Percentiles rank a stretch among this genome's conserved stretches.
Evolutionary conservation across 2,113 vertebrate genomes (phyloP).

Genomic region (Hyaena hyaena): DNA sequence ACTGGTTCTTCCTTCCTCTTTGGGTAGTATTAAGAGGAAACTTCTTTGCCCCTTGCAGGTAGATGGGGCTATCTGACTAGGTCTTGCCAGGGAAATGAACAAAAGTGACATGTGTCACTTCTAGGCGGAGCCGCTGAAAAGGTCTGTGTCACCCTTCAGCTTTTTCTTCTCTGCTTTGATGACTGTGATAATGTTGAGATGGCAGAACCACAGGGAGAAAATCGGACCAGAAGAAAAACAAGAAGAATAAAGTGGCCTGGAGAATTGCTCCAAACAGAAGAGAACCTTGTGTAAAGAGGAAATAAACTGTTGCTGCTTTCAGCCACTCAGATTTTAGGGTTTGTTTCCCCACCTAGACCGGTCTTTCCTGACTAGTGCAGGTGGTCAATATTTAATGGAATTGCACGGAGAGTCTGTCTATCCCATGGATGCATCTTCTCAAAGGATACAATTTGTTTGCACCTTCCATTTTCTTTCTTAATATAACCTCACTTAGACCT

Average conservation of each 20-base stretch:
- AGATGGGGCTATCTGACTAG: background rate
- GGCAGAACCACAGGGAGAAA: background rate
- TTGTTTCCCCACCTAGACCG: background rate
- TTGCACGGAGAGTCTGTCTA: background rate
- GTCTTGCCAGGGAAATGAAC: background rate
- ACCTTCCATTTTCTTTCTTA: background rate
- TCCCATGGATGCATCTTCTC: background rate
- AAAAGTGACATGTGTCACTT: background rate
- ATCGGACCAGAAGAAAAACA: background rate
- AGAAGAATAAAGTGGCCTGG: background rate
- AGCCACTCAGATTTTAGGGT: background rate
- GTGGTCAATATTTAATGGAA: background rate
- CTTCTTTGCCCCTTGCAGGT: background rate
- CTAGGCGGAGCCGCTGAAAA: background rate
- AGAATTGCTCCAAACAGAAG: background rate
- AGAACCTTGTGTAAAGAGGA: background rate
- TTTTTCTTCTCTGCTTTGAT: background rate
- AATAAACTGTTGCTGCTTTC: background rate
- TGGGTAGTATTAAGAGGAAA: background rate
- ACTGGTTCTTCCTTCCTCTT: background rate
- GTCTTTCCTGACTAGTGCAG: background rate
- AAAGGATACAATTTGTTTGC: background rate
- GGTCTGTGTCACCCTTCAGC: background rate
- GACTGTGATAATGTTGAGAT: background rate
- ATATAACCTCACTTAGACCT: background rate